Base-by-base conservation (phyloP, 2,888 invertebrate species). In the Netelia inedita region DNA sequence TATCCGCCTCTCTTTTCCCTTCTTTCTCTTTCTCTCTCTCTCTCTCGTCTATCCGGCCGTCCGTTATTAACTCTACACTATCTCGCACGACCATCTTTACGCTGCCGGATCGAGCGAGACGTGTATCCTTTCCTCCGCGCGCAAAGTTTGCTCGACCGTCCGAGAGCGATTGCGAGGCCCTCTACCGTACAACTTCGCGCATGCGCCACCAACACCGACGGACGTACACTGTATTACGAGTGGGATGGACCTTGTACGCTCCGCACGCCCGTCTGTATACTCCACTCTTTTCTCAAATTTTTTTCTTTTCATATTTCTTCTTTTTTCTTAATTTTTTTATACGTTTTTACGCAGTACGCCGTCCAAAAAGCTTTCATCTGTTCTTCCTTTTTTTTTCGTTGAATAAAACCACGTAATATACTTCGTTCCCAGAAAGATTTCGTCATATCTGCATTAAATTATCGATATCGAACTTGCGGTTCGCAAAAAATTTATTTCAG, bases 1-100 rank as follows among this genome's bases (percentile, higher is more conserved):
- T 76, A 84, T 86, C 86, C 86, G 81, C 76, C 43, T 61, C 55
- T 65, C 63, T 74, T 69, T 63, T 73, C 80, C 85, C 79, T 79
- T 80, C 65, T 59, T 68, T 78, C 81, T 57, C 74, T 71, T 59
- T 79, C 65, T 74, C 75, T 61, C 72, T 35, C 65, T 69, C 79
- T 74, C 85, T 85, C 88, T 87, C 88, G 89, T 90, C 90, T 91
- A 91, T 92, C 92, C 90, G 86, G 85, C 88, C 88, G 90, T 89
- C 91, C 91, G 91, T 92, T 92, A 92, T 92, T 92, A 92, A 92
- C 92, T 92, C 89, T 88, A 87, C 88, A 88, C 90, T 92, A 92
- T 92, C 92, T 92, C 85, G 89, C 89, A 89, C 89, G 90, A 91
- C 90, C 91, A 92, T 92, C 91, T 93, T 92, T 91, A 91, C 91